phyloP scores from a whole-genome alignment of 2,113 vertebrate genomes.

The Sterna hirundo region DNA sequence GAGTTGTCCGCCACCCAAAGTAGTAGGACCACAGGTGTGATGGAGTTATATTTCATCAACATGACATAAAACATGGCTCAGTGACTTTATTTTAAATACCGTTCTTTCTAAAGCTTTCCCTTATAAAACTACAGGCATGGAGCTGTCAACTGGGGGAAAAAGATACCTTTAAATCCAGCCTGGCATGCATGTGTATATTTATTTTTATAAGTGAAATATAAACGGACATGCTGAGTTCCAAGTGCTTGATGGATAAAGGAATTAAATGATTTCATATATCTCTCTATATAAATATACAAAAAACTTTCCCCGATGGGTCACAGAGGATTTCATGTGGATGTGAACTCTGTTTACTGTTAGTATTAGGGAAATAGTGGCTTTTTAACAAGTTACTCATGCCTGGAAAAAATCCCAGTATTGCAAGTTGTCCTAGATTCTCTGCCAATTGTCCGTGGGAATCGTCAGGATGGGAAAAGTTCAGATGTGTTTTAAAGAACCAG shows the following conservation, averaged over 20 bases:
- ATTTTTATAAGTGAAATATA: slow-evolving; percentile 78
- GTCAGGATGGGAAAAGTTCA: slow-evolving; percentile 93
- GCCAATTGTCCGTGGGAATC: slow-evolving; percentile 99
- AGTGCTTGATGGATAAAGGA: slow-evolving; percentile 79
- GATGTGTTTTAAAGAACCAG: slow-evolving; percentile 85
- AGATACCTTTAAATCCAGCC: slow-evolving; percentile 71
- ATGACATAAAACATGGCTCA: slow-evolving; percentile 47
- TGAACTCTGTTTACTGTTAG: slow-evolving; percentile 86
- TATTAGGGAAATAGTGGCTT: slow-evolving; percentile 96
- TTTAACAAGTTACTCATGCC: slow-evolving; percentile 97
- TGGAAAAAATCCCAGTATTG: slow-evolving; percentile 92
- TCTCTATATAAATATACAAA: slow-evolving; percentile 71
- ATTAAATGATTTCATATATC: slow-evolving; percentile 73
- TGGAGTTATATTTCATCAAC: slow-evolving; percentile 12
- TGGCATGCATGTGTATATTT: slow-evolving; percentile 74
- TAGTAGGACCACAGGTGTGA: slow-evolving; percentile 54
- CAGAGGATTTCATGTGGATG: slow-evolving; percentile 81
- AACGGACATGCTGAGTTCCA: slow-evolving; percentile 77
- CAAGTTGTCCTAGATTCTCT: slow-evolving; percentile 90
- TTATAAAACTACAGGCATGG: slow-evolving; percentile 63
- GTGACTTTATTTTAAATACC: slow-evolving; percentile 39
- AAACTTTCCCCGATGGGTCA: slow-evolving; percentile 77
- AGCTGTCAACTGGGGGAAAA: slow-evolving; percentile 57
- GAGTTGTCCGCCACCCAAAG: slow-evolving; percentile 8
- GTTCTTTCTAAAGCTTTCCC: slow-evolving; percentile 38